phyloP scores from a whole-genome alignment of 2,113 vertebrate species.

The Oryctolagus cuniculus region mOryCun1.1 NC_091441.1:95118501-95119000 shows the following conservation, averaged over 20 bases:
- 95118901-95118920: neutral
- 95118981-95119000: neutral
- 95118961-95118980: neutral
- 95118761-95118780: neutral
- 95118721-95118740: neutral
- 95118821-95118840: neutral
- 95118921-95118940: neutral
- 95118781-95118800: neutral
- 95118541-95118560: too few species aligned
- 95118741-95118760: too few species aligned
- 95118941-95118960: neutral
- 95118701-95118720: neutral
- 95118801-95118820: neutral
- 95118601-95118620: too few species aligned
- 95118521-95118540: too few species aligned
- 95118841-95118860: neutral
- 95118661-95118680: neutral
- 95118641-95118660: neutral
- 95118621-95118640: rapidly evolving
- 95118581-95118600: too few species aligned
- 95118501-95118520: too few species aligned
- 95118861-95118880: neutral
- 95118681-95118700: neutral
- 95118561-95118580: too few species aligned
- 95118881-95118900: neutral